Evolutionary conservation across 1,140 invertebrate genomes (phyloP), one percentile per base, ranked within the genome.

Genomic region (Panagrolaimus sp.): DNA sequence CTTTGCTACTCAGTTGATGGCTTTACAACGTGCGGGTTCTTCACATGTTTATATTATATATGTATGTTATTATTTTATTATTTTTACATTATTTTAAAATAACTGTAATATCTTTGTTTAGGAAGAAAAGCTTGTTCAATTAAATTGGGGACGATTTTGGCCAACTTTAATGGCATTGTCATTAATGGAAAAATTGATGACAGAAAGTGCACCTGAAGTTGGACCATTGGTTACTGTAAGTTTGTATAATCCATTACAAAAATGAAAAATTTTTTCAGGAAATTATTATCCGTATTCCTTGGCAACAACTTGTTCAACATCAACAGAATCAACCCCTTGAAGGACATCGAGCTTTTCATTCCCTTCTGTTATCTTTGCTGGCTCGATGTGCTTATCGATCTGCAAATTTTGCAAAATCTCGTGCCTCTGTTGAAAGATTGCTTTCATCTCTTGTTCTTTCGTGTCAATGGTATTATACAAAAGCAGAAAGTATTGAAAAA

Each of bases 61-160:
- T 74, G 73, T 75, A 69, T 6, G 67, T 38, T 43, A 9, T 45
- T 15, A n/a, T n/a, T n/a, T n/a, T n/a, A n/a, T n/a, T n/a, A n/a
- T n/a, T n/a, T n/a, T n/a, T n/a, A n/a, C n/a, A n/a, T 17, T 26
- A 28, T 65, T 69, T 48, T 32, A 9, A 68, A 62, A 1, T 24
- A 7, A 12, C 14, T 28, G 45, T 38, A 38, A 9, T 0, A 12
- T 52, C 38, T 17, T 0, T 14, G 69, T 63, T 38, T 28, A 76
- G 71, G 75, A 76, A 44, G 66, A 65, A 26, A 69, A 77, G 47
- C 28, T 73, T 43, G 48, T 65, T 17, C 14, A 24, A 43, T 43
- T 76, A 28, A 73, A 70, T 55, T 76, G 76, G 76, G 21, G n/a
- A 12, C 46, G 74, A 26, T 77, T 76, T 52, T 76, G 75, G 75